These are phyloP conservation scores for Charina bottae DNA, from an alignment of 2,113 vertebrate genomes.

Conservation along the genomic window DNA sequence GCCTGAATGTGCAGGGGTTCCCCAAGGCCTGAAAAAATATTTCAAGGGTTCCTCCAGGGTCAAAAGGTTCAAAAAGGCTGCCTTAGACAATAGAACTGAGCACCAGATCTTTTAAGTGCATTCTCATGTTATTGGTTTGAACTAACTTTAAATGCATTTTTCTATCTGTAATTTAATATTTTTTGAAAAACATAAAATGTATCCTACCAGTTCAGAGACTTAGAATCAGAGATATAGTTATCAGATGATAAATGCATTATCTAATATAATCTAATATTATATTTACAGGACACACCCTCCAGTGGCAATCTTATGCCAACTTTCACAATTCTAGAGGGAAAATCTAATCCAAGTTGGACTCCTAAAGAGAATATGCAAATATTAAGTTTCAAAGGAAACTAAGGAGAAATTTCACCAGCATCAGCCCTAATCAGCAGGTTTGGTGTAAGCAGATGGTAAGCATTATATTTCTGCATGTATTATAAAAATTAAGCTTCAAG, in stretches of 20 bases:
- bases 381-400: background rate
- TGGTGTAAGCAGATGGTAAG: background rate
- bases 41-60: no score
- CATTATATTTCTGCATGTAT: background rate
- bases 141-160: background rate
- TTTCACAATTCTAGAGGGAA: background rate
- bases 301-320: background rate
- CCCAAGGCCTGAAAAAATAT: no score
- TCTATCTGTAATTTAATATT: background rate
- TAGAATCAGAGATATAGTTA: background rate
- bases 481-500: constrained; percentile 2
- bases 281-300: background rate
- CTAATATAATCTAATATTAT: background rate
- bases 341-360: background rate
- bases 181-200: background rate
- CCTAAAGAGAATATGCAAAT: background rate
- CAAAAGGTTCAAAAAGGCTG: no score
- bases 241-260: background rate
- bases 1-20: no score
- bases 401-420: background rate
- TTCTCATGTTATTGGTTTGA: background rate
- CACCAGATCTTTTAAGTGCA: background rate
- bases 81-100: background rate
- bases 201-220: background rate
- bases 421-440: background rate